Evolutionary conservation across 2,888 invertebrate genomes (phyloP), one percentile per base, ranked within the genome.

Genomic region (Ecliptopera silaceata): DNA sequence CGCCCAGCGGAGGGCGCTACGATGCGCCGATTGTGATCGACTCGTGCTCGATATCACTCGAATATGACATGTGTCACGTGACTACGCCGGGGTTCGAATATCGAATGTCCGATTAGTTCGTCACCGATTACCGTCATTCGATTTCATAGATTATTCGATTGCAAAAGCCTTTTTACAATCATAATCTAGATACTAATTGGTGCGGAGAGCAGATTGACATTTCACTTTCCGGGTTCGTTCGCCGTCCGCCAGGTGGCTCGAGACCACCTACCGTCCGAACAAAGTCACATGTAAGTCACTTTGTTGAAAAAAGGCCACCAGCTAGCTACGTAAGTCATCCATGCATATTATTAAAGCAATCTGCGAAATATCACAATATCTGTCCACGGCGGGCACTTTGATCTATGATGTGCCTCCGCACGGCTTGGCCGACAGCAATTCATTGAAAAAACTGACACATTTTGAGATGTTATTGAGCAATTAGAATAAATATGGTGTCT

Each of bases 281-380:
- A 88, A 88, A 84, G 88, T 89, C 82, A 89, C 86, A 83, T 85
- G 85, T 83, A 81, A 83, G 78, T 87, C 79, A 88, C 86, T 81
- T 88, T 87, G 86, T 75, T 72, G 51, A 62, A 65, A 66, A 75
- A 80, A 82, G 82, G 79, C 85, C 87, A 84, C 87, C 84, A 74
- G 38, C 47, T 48, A 48, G 77, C 77, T 77, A 20, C 46, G 46
- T 82, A 86, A 88, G 82, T 81, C 84, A 84, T 84, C 84, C 84
- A 71, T 85, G 88, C 79, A 88, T 86, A 85, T 62, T 64, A 86
- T 84, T 86, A 84, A 82, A 78, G 81, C 84, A 82, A 86, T 87
- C 80, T 80, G 81, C 77, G 72, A 82, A 81, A 77, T 87, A 88
- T 86, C 84, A 85, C 84, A 86, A 87, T 88, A 86, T 84, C 82